Conservation (phyloP, 2,797 vertebrate genomes). For the Ammospiza maritima region DNA sequence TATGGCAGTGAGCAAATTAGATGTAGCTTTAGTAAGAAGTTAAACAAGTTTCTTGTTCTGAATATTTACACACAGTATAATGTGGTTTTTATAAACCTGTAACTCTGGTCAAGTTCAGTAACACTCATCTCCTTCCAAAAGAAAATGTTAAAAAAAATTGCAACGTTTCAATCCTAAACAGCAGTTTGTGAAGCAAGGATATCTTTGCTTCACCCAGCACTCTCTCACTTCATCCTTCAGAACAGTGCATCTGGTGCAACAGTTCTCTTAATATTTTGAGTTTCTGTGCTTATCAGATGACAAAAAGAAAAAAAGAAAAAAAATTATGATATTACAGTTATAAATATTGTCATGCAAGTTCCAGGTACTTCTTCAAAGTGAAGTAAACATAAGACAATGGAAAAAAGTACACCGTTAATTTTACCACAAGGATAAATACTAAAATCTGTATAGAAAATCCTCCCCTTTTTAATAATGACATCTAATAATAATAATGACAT, state of each 20-base stretch:
- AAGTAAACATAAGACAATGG: not conserved
- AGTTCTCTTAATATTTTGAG: not conserved
- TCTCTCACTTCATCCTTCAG: not conserved
- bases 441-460: not conserved
- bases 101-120: not conserved
- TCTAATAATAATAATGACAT: not conserved
- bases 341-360: not conserved
- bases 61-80: not conserved
- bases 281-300: not conserved
- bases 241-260: not conserved
- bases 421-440: not conserved
- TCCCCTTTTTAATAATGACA: not conserved
- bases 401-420: not conserved
- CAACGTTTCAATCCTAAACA: not conserved
- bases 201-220: not conserved
- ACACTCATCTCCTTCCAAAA: not conserved
- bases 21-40: not conserved
- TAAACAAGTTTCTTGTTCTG: not conserved
- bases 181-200: not conserved
- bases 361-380: not conserved
- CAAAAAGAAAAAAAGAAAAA: not conserved
- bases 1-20: not conserved
- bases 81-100: not conserved
- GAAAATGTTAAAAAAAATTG: not conserved
- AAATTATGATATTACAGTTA: not conserved